These are phyloP conservation scores for Entomobrya proxima DNA, from an alignment of 2,888 invertebrate genomes.

Conservation along the genomic window DNA sequence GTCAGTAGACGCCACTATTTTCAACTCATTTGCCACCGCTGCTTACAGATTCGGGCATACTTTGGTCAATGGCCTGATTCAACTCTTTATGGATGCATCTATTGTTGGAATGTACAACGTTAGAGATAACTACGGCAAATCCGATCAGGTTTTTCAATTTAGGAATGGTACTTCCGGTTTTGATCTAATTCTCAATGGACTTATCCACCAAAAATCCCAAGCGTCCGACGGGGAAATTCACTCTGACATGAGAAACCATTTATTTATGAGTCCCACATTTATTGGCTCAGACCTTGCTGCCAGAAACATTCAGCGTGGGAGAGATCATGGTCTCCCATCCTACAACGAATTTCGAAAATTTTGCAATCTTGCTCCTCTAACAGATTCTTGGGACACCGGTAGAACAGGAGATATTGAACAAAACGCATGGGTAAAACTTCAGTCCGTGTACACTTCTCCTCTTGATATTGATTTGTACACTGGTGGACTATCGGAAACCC, in stretches of 20 bases:
- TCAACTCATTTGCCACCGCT: constrained; percentile 74
- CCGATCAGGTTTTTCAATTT: constrained; percentile 54
- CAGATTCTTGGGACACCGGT: constrained; percentile 8
- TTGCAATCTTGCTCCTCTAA: constrained; percentile 28
- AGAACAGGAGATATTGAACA: not conserved
- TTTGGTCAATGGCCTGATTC: constrained; percentile 68
- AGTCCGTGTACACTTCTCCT: constrained; percentile 36
- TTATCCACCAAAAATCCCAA: constrained; percentile 75
- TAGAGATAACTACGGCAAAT: constrained; percentile 71
- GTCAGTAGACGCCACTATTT: constrained; percentile 66
- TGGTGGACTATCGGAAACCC: constrained; percentile 67
- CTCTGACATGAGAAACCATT: not conserved
- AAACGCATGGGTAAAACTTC: constrained; percentile 46
- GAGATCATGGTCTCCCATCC: constrained; percentile 76
- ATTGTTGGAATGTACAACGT: constrained; percentile 68
- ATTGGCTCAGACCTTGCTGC: constrained; percentile 39
- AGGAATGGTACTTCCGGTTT: constrained; percentile 53
- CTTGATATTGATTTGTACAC: constrained; percentile 72
- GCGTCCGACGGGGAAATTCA: constrained; percentile 76
- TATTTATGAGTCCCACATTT: not conserved
- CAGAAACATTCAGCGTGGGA: constrained; percentile 64
- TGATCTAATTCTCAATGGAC: constrained; percentile 74
- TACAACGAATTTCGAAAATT: constrained; percentile 76
- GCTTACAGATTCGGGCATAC: constrained; percentile 74
- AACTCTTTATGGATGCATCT: constrained; percentile 29